phyloP scores from a whole-genome alignment of 2,888 invertebrate genomes.

The Dasysyrphus tricinctus region DNA sequence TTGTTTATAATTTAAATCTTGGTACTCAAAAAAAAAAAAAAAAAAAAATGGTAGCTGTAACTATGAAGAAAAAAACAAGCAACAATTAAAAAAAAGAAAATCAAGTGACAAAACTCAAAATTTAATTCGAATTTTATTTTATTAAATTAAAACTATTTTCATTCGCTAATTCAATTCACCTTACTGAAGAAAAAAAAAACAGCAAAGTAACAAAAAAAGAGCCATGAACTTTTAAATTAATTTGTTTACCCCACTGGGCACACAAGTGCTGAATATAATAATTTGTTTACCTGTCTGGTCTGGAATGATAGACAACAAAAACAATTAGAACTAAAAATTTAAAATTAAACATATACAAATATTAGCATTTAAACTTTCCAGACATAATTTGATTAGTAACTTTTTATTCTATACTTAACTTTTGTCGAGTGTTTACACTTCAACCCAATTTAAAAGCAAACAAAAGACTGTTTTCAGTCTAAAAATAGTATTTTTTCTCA shows the following conservation, averaged over 20 bases:
- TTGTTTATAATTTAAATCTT: too few species aligned
- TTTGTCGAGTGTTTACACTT: too few species aligned
- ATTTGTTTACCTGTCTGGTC: neutral
- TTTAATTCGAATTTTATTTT: too few species aligned
- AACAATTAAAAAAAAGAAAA: too few species aligned
- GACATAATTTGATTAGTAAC: neutral
- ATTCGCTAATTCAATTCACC: neutral
- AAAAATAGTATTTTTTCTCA: neutral
- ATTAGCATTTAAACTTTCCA: constrained; percentile 1
- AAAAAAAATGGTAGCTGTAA: too few species aligned
- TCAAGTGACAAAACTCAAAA: too few species aligned
- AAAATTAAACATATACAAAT: neutral
- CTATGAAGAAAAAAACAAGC: too few species aligned
- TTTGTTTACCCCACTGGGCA: neutral
- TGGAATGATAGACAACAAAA: neutral
- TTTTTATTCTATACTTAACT: neutral
- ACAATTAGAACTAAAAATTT: neutral
- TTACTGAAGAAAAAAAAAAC: neutral
- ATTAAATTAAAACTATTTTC: too few species aligned
- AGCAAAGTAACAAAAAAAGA: neutral
- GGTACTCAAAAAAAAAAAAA: too few species aligned
- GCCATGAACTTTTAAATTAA: neutral
- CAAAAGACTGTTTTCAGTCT: neutral
- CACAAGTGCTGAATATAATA: neutral
- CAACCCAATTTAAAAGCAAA: constrained; percentile 5